Percentiles rank a stretch among this genome's conserved stretches.
Evolutionary conservation across 1,140 invertebrate species (phyloP).

Genomic region (Myzus persicae): DNA sequence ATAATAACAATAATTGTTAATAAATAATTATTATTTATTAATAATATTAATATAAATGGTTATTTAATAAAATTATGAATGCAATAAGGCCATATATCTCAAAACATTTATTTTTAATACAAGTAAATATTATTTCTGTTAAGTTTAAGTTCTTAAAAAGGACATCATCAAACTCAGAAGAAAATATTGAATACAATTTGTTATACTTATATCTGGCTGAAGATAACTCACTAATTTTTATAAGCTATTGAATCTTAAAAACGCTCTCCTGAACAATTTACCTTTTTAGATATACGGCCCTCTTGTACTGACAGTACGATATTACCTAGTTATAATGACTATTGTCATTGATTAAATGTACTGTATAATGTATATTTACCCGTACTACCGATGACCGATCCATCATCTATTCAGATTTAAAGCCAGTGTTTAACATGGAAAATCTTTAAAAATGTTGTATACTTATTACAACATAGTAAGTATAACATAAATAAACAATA

Average conservation of each 20-base stretch:
- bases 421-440: too few species aligned
- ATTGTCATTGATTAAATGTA: too few species aligned
- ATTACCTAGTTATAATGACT: too few species aligned
- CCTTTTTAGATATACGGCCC: background rate
- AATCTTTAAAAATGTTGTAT: too few species aligned
- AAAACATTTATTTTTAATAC: background rate
- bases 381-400: too few species aligned
- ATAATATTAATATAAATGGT: background rate
- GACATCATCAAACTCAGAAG: background rate
- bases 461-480: too few species aligned
- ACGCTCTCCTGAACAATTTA: background rate
- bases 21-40: background rate
- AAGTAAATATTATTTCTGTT: background rate
- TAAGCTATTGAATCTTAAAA: background rate
- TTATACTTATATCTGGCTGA: background rate
- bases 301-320: background rate
- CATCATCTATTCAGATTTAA: too few species aligned
- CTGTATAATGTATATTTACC: too few species aligned
- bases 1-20: background rate
- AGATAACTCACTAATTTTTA: background rate
- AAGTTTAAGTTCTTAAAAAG: background rate
- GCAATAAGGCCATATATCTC: slow-evolving; percentile 12
- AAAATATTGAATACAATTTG: background rate
- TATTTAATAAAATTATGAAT: slow-evolving; percentile 10
- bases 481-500: too few species aligned